Percentiles rank a stretch among this genome's conserved stretches.
Conservation (phyloP, 2,888 invertebrate species). For the Meiosimyza decipiens region DNA sequence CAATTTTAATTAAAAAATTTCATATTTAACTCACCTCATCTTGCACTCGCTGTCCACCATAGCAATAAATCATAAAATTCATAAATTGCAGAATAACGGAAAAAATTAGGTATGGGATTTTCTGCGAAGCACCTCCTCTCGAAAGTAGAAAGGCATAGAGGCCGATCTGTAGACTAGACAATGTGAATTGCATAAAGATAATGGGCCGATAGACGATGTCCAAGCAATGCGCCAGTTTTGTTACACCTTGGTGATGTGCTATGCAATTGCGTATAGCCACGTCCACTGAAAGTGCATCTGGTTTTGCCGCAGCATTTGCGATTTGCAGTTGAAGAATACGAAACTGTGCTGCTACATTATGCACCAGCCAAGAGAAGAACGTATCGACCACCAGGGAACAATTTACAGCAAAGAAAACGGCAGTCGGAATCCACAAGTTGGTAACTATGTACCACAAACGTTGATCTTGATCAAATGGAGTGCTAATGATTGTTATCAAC, state of each 20-base stretch:
- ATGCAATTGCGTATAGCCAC: constrained; percentile 28
- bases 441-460: no score
- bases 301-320: neutral
- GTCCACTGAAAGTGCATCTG: constrained; percentile 8
- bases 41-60: constrained; percentile 43
- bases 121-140: constrained; percentile 25
- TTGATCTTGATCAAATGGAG: no score
- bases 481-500: no score
- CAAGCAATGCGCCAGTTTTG: constrained; percentile 20
- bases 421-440: no score
- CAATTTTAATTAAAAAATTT: no score
- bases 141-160: constrained; percentile 40
- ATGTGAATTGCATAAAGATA: constrained; percentile 39
- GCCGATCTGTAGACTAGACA: constrained; percentile 40
- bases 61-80: constrained; percentile 44
- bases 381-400: constrained; percentile 36
- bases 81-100: constrained; percentile 36
- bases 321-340: constrained; percentile 41
- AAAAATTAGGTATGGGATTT: constrained; percentile 29
- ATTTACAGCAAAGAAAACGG: no score
- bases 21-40: constrained; percentile 33
- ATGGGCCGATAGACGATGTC: constrained; percentile 37
- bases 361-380: constrained; percentile 42
- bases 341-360: constrained; percentile 42
- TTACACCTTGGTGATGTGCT: constrained; percentile 37